Percentiles rank a stretch among this genome's conserved stretches.
These are phyloP conservation scores for Rugalucina vietnamica DNA, from an alignment of 2,888 invertebrate genomes.

Conservation along the genomic window DNA sequence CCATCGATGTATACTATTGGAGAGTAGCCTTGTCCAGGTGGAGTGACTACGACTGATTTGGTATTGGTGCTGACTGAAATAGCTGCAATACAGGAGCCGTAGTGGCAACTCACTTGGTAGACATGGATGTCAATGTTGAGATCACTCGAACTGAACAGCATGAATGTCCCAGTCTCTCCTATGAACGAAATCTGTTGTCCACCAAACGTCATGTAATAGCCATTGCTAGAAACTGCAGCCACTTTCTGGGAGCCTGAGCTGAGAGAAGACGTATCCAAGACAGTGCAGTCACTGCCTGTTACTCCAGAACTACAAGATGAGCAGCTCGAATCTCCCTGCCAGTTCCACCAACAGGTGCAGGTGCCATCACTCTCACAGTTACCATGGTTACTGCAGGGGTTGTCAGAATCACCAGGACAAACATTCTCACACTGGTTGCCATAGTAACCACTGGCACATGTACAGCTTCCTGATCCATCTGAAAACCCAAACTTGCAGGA, in stretches of 20 bases:
- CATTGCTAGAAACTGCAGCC: conserved; percentile 66
- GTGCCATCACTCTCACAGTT: conserved; percentile 59
- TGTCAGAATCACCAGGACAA: conserved; percentile 70
- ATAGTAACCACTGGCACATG: conserved; percentile 67
- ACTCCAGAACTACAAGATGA: conserved; percentile 51
- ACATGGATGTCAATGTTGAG: conserved; percentile 62
- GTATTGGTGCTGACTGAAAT: conserved; percentile 55
- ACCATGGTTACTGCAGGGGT: conserved; percentile 70
- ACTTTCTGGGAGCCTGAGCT: conserved; percentile 42
- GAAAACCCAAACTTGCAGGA: conserved; percentile 64
- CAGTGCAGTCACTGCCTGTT: conserved; percentile 64
- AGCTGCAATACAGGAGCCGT: conserved; percentile 69
- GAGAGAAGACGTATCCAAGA: conserved; percentile 47
- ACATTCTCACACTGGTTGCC: conserved; percentile 58
- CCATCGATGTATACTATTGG: conserved; percentile 58
- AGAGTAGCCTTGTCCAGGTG: conserved; percentile 58
- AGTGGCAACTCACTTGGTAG: conserved; percentile 66
- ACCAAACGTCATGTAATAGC: conserved; percentile 65
- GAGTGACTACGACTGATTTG: conserved; percentile 54
- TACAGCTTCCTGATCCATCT: conserved; percentile 52
- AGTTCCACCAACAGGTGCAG: conserved; percentile 72
- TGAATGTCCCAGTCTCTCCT: conserved; percentile 58
- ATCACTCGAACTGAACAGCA: conserved; percentile 41
- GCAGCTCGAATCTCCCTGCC: conserved; percentile 65
- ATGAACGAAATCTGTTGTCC: conserved; percentile 63